These are phyloP conservation scores for Amazona ochrocephala DNA, from an alignment of 2,797 vertebrate species.

Conservation along the genomic window DNA sequence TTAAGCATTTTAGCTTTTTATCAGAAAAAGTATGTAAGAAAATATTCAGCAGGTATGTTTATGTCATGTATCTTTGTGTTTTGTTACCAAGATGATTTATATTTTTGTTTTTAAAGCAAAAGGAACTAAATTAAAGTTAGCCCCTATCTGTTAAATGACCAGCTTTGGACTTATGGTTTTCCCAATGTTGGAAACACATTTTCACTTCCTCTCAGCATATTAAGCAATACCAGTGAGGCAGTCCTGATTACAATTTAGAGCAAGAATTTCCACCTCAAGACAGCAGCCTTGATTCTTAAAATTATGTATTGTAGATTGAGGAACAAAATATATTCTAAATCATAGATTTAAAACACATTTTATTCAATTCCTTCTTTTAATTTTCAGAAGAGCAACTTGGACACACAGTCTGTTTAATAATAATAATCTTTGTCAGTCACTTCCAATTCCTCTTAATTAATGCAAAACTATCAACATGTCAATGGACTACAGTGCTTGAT, in stretches of 20 bases:
- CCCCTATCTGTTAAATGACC: not conserved
- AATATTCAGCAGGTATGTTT: not conserved
- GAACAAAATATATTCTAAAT: not conserved
- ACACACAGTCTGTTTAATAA: not conserved
- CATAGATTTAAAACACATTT: not conserved
- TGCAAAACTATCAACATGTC: not conserved
- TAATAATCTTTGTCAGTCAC: not conserved
- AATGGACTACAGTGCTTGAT: not conserved
- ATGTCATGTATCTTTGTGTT: not conserved
- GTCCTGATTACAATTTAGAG: not conserved
- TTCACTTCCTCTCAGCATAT: constrained; percentile 1
- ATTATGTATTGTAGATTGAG: not conserved
- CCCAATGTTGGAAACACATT: not conserved
- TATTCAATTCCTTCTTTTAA: not conserved
- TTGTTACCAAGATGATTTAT: not conserved
- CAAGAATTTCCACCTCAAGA: not conserved
- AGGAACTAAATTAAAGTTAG: not conserved
- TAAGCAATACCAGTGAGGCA: not conserved
- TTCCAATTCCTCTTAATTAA: not conserved
- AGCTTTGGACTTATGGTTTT: not conserved
- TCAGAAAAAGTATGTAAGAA: not conserved
- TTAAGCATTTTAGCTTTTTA: not conserved
- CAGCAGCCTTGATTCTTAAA: not conserved
- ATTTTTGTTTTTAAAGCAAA: constrained; percentile 23
- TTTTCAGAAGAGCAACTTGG: not conserved